Conservation (phyloP, 2,797 vertebrate genomes). For the Labeo calbasu region DNA sequence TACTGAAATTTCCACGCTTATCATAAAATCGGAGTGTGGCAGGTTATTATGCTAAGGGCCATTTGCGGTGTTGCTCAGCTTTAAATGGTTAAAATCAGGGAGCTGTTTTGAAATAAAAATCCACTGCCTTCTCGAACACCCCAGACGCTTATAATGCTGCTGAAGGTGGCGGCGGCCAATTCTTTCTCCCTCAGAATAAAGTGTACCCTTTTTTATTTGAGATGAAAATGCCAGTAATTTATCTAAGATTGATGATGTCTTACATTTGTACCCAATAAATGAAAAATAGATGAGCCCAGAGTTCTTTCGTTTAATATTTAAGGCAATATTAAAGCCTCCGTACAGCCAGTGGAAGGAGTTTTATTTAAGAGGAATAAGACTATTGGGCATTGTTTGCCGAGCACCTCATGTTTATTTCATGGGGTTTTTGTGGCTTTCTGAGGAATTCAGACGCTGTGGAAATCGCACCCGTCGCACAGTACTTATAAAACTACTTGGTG, state of each 20-base stretch:
- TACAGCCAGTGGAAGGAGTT: slow-evolving; percentile 84
- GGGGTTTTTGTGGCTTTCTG: slow-evolving; percentile 74
- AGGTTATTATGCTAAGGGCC: slow-evolving; percentile 53
- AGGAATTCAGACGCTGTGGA: slow-evolving; percentile 81
- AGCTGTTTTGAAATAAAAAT: slow-evolving; percentile 73
- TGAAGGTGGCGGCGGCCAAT: slow-evolving; percentile 78
- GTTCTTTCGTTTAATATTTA: slow-evolving; percentile 90
- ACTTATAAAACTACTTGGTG: slow-evolving; percentile 82
- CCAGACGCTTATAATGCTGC: slow-evolving; percentile 78
- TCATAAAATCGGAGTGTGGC: slow-evolving; percentile 38
- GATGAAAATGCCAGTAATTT: slow-evolving; percentile 91
- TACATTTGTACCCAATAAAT: slow-evolving; percentile 86
- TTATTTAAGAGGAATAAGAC: slow-evolving; percentile 88
- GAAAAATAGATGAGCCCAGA: slow-evolving; percentile 88
- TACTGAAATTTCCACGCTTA: slow-evolving; percentile 18
- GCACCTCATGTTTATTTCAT: slow-evolving; percentile 88
- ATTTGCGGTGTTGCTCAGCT: slow-evolving; percentile 60
- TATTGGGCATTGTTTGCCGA: slow-evolving; percentile 88
- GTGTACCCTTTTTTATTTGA: slow-evolving; percentile 89
- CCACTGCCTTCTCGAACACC: slow-evolving; percentile 70
- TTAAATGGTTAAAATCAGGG: slow-evolving; percentile 74
- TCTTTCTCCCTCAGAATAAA: slow-evolving; percentile 83
- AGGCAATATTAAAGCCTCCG: slow-evolving; percentile 88
- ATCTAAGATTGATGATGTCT: slow-evolving; percentile 86
- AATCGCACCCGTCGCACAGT: slow-evolving; percentile 82